phyloP scores from a whole-genome alignment of 2,888 invertebrate species.

The Lasioglossum zephyrum region DNA sequence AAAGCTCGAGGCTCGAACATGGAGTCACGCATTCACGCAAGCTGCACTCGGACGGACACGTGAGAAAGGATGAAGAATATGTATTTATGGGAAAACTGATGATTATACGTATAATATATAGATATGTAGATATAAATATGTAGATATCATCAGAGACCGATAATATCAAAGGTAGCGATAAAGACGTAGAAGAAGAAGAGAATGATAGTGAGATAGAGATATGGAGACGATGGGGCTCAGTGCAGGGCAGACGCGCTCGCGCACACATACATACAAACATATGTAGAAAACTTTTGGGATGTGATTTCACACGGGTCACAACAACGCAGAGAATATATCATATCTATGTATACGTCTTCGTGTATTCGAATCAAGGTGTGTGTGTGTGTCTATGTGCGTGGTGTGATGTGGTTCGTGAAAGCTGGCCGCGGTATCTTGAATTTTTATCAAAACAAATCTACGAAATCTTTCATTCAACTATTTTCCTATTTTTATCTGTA shows the following conservation, averaged over 20 bases:
- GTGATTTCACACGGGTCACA: constrained; percentile 92
- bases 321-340: constrained; percentile 87
- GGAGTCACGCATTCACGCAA: constrained; percentile 79
- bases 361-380: constrained; percentile 42
- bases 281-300: constrained; percentile 85
- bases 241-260: constrained; percentile 83
- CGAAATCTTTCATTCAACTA: not conserved
- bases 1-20: constrained; percentile 67
- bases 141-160: constrained; percentile 40
- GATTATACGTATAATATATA: constrained; percentile 4
- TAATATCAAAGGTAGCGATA: constrained; percentile 35
- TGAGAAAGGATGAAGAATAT: constrained; percentile 60
- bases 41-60: constrained; percentile 82
- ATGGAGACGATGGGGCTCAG: constrained; percentile 60
- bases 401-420: constrained; percentile 18
- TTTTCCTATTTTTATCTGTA: not conserved
- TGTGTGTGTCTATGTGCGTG: not conserved
- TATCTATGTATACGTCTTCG: constrained; percentile 72
- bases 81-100: not conserved
- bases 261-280: constrained; percentile 84
- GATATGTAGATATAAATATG: not conserved
- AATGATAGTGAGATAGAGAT: constrained; percentile 45
- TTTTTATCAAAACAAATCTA: not conserved
- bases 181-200: constrained; percentile 25
- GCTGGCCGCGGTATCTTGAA: not conserved